Conservation (phyloP, 2,113 vertebrate genomes). For the Microcebus ravelobensis region DNA sequence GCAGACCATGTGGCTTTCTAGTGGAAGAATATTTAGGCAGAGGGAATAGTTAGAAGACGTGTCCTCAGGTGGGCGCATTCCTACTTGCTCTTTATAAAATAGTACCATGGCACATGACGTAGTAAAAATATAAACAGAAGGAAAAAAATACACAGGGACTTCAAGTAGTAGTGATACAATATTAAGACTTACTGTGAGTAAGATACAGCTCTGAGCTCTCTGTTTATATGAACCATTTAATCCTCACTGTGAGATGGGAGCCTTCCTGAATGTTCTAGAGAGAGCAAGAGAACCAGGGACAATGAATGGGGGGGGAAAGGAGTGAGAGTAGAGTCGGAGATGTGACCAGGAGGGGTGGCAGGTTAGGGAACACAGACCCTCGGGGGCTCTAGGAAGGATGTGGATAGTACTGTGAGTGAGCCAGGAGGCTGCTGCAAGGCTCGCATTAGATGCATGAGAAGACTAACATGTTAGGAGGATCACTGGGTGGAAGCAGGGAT, state of each 20-base stretch:
- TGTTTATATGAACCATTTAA: background rate
- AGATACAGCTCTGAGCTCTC: background rate
- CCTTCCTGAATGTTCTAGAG: background rate
- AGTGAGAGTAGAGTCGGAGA: background rate
- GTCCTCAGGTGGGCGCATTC: background rate
- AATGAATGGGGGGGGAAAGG: background rate
- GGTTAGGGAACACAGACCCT: background rate
- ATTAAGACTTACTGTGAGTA: background rate
- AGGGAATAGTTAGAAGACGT: background rate
- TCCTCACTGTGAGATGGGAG: background rate
- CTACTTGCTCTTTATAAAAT: background rate
- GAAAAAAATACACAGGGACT: background rate
- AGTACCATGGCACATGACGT: background rate
- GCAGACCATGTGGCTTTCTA: background rate
- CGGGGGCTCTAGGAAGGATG: background rate
- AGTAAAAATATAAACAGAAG: background rate
- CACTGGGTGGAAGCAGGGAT: background rate
- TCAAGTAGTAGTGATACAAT: background rate
- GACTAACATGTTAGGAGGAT: background rate
- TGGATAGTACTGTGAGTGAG: background rate
- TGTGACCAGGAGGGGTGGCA: background rate
- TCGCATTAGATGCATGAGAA: background rate
- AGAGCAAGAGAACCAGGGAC: background rate
- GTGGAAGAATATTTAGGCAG: background rate
- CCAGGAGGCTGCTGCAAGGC: background rate